These are phyloP conservation scores for Halisarca cf. caerulea DNA, from an alignment of 37 sponge, comb jelly and placozoan species.

Conservation along the genomic window DNA sequence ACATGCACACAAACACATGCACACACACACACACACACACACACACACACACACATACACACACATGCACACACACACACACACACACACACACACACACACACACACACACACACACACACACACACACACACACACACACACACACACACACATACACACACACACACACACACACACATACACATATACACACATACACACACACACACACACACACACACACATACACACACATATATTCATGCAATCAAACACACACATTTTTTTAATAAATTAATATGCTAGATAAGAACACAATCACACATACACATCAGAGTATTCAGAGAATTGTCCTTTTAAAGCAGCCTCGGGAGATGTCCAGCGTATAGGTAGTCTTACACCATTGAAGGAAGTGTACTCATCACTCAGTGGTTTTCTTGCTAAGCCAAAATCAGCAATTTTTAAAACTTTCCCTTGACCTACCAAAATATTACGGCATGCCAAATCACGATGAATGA, in stretches of 20 bases:
- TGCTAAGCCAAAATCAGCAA: slow-evolving; percentile 5
- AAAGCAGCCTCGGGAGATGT: background rate
- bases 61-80: no score
- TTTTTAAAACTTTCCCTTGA: background rate
- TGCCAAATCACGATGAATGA: slow-evolving; percentile 7
- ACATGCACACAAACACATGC: no score
- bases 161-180: background rate
- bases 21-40: no score
- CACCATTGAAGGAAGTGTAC: background rate
- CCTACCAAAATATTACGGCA: slow-evolving; percentile 1
- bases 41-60: no score
- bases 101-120: no score
- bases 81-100: no score
- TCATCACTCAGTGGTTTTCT: background rate
- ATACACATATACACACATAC: background rate
- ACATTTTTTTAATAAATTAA: no score
- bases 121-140: no score
- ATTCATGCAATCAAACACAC: no score
- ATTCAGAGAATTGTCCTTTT: background rate
- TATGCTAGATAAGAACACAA: no score
- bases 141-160: no score
- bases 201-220: background rate
- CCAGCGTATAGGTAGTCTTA: background rate
- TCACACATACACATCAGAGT: slow-evolving; percentile 14
- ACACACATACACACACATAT: background rate